Evolutionary conservation across 2,113 vertebrate genomes (phyloP).

Genomic region (Chloebia gouldiae): DNA sequence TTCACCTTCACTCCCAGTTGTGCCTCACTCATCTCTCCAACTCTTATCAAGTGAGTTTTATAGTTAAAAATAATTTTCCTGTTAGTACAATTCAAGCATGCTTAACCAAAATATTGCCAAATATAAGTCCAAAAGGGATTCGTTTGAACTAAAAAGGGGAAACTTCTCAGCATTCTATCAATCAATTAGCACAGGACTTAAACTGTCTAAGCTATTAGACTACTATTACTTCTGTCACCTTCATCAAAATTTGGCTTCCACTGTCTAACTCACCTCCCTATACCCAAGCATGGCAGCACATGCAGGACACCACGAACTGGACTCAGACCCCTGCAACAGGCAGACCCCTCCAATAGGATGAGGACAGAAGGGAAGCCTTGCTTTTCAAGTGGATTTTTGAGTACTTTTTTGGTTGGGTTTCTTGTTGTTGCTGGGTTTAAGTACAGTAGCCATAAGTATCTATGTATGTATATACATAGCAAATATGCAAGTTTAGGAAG

Average conservation of each 20-base stretch:
- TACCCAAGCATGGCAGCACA: conserved; percentile 13
- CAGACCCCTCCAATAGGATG: neutral
- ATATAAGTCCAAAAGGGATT: neutral
- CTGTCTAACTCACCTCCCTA: conserved; percentile 23
- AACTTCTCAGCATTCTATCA: neutral
- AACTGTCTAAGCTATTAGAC: neutral
- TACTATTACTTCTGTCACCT: neutral
- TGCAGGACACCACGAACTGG: conserved; percentile 29
- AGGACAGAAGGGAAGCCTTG: conserved; percentile 34
- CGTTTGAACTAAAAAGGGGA: neutral
- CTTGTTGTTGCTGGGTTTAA: neutral
- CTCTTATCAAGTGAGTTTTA: neutral
- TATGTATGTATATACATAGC: neutral
- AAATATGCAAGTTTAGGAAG: neutral
- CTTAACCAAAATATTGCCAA: neutral
- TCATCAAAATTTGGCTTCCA: conserved; percentile 8
- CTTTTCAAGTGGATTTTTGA: neutral
- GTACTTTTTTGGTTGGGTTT: neutral
- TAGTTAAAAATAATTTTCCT: neutral
- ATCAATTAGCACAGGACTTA: neutral
- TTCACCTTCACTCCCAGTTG: neutral
- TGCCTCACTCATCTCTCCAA: neutral
- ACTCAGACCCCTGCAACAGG: conserved; percentile 43
- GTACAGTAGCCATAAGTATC: neutral
- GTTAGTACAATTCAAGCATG: neutral